Base-by-base conservation (phyloP, 2,113 vertebrate genomes). In the Gopherus flavomarginatus region DNA sequence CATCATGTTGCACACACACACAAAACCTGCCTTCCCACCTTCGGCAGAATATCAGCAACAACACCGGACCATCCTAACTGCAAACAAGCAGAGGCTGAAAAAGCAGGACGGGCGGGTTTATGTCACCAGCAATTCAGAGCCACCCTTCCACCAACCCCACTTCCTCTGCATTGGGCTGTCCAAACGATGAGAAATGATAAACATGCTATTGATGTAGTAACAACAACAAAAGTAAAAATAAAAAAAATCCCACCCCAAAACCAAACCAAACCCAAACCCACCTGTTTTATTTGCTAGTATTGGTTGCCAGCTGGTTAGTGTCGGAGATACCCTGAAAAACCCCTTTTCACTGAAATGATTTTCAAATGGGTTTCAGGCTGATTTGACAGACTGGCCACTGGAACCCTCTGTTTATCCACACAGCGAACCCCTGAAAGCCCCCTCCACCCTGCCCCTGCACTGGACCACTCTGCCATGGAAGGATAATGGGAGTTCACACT, bases 41-140 rank as follows among this genome's bases (percentile, higher is more conserved):
- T 96, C 95, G 88, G 93, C 95, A 94, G 95, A 92, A 89, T 94
- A 89, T 95, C 95, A 93, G 95, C 88, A 90, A 95, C 95, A 94
- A 88, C 69, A 93, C 93, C 88, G 90, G 90, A 95, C 85, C 93
- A 90, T 95, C 93, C 86, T 94, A 90, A 95, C 94, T 90, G 82
- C 92, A 83, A 97, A 52, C 59, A 89, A 69, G 47, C 59, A 14
- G n/a, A 19, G 29, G 53, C 56, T 38, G 44, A 54, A 17, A 29
- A 42, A 9, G 42, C 38, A 5, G 42, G 42, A 12, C 6, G 22
- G 72, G 72, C 0, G 42, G 38, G 22, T 24, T 78, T 78, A 27
- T 5, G 26, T 42, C 38, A 14, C 27, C 75, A 14, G 24, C 9
- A 3, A 44, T 44, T 47, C 38, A 47, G 22, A 78, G 24, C 38